These are phyloP conservation scores for Portevinia maculata DNA, from an alignment of 2,888 invertebrate species.

Conservation along the genomic window DNA sequence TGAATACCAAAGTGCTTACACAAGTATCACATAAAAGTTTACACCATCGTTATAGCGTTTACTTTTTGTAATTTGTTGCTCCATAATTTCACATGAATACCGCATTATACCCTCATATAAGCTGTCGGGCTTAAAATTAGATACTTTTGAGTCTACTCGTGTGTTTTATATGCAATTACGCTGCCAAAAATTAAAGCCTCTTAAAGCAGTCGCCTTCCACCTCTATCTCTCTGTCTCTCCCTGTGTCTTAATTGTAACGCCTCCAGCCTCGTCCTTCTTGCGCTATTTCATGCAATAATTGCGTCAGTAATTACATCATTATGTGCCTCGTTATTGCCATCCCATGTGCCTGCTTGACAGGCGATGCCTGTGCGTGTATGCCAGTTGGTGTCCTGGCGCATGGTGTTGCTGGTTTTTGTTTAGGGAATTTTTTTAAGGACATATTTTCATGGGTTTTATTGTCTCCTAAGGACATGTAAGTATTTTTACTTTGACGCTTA, in stretches of 20 bases:
- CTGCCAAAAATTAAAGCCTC: slow-evolving; percentile 65
- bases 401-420: slow-evolving; percentile 50
- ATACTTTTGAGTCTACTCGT: slow-evolving; percentile 62
- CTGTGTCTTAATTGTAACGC: slow-evolving; percentile 17
- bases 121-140: slow-evolving; percentile 62
- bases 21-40: slow-evolving; percentile 69
- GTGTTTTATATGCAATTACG: slow-evolving; percentile 67
- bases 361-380: background rate
- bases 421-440: slow-evolving; percentile 69
- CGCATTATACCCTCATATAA: slow-evolving; percentile 55
- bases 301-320: slow-evolving; percentile 74
- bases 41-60: slow-evolving; percentile 61
- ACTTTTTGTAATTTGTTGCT: slow-evolving; percentile 70
- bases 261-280: slow-evolving; percentile 24
- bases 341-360: slow-evolving; percentile 66
- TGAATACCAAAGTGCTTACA: slow-evolving; percentile 64
- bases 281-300: slow-evolving; percentile 69
- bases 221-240: background rate
- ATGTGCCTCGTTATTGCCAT: slow-evolving; percentile 73
- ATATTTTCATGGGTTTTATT: slow-evolving; percentile 73
- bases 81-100: slow-evolving; percentile 69
- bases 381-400: slow-evolving; percentile 28
- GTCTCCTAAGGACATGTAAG: slow-evolving; percentile 71
- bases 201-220: slow-evolving; percentile 46
- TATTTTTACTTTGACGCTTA: slow-evolving; percentile 65